Conservation (phyloP, 2,113 vertebrate genomes). For the Eleginops maclovinus region DNA sequence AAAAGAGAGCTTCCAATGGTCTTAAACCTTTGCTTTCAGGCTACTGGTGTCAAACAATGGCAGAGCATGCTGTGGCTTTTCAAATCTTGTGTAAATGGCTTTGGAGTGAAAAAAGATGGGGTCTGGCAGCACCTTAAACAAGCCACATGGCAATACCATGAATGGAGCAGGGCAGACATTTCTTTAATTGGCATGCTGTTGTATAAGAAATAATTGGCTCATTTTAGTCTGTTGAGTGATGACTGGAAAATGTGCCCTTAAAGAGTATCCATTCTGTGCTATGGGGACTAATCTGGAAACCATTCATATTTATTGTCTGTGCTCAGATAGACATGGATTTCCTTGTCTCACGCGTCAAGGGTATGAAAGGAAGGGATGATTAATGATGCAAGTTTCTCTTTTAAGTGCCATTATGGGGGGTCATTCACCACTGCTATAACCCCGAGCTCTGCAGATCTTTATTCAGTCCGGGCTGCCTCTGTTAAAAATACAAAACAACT, state of each 20-base stretch:
- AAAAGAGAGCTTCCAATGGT: slow-evolving; percentile 11
- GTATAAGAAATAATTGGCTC: slow-evolving; percentile 92
- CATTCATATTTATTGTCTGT: slow-evolving; percentile 90
- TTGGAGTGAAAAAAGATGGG: slow-evolving; percentile 65
- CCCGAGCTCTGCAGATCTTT: slow-evolving; percentile 64
- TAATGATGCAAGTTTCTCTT: slow-evolving; percentile 86
- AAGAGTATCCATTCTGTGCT: slow-evolving; percentile 86
- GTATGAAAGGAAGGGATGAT: slow-evolving; percentile 89
- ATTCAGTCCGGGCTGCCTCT: slow-evolving; percentile 54
- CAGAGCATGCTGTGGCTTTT: slow-evolving; percentile 50
- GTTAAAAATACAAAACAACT: slow-evolving; percentile 50
- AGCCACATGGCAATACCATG: slow-evolving; percentile 75
- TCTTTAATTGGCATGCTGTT: slow-evolving; percentile 91
- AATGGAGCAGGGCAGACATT: slow-evolving; percentile 77
- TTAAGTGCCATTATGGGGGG: slow-evolving; percentile 80
- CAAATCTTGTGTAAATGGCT: slow-evolving; percentile 63
- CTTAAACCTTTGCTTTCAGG: slow-evolving; percentile 31
- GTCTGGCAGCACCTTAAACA: slow-evolving; percentile 74
- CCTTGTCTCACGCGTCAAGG: slow-evolving; percentile 86
- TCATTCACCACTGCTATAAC: slow-evolving; percentile 72
- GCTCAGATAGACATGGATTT: slow-evolving; percentile 91
- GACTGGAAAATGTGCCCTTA: slow-evolving; percentile 89
- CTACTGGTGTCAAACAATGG: slow-evolving; percentile 66
- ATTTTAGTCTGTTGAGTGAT: slow-evolving; percentile 93
- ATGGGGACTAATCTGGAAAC: slow-evolving; percentile 90